Evolutionary conservation across 1,140 invertebrate genomes (phyloP), one percentile per base, ranked within the genome.

Genomic region (Drosophila rufa): DNA sequence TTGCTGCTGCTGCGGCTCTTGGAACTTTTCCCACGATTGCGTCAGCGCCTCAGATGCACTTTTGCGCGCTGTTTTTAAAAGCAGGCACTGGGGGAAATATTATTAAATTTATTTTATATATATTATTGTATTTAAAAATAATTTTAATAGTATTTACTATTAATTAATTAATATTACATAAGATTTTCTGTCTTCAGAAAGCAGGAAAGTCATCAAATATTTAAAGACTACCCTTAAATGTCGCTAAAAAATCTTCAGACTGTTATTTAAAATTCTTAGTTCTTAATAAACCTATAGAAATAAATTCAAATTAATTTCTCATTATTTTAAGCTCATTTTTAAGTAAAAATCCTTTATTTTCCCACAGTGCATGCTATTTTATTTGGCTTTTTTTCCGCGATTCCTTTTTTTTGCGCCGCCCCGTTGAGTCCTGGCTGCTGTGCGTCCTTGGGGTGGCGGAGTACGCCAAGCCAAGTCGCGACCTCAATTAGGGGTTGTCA

Each of bases 401-500:
- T 55, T 76, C 17, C 36, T 56, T 5, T 33, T 59, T 51, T 75
- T 51, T 57, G 51, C 60, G 73, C 55, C 59, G 42, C 71, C 50
- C 48, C 50, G 74, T 51, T 17, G 46, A 51, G 62, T 53, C 56
- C 73, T 66, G 74, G 47, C 40, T 17, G 58, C 53, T 56, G 36
- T n/a, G 56, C 62, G 69, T 83, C 73, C 83, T 87, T 87, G 78
- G 84, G 48, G 75, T 78, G 43, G 38, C 42, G 33, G 46, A 47
- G 55, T 43, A 27, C 64, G 79, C 51, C 76, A 40, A 27, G 19
- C 38, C 36, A 56, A 56, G 53, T 40, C 19, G 74, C 60, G 53
- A 79, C 80, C 83, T 89, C 80, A 79, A 68, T 87, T 87, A 87
- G 84, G 84, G 84, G 84, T 87, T 89, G 82, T 64, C 75, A 75